Base-by-base conservation (phyloP, 2,113 vertebrate species). In the Uria aalge region DNA sequence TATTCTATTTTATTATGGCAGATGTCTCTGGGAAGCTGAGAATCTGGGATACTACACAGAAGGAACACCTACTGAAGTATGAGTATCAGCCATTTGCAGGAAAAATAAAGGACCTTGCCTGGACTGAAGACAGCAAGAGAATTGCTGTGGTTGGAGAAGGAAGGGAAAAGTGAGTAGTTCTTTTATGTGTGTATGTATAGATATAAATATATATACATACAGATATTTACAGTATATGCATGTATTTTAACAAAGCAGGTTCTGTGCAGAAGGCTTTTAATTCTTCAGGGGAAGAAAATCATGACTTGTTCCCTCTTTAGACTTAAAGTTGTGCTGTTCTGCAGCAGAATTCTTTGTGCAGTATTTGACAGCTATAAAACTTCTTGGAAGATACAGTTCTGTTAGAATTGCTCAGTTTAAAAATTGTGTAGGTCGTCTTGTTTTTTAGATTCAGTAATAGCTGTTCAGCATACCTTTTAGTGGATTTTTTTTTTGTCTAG, bases 31-130 rank as follows among this genome's bases (percentile, higher is more conserved):
- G 99, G 92, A 99, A 99, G 96, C 96, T 99, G 67, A 98, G 99
- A 73, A 99, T 99, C 98, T 99, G 99, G 99, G 99, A 99, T 97
- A 99, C 99, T 30, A 99, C 99, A 9, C 99, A 99, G 98, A 99
- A 99, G 94, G 99, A 99, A 82, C 99, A 99, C 92, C 71, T 99
- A 63, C 96, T 99, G 62, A 99, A 99, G 98, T 99, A 99, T 26
- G 99, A 99, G 94, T 99, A 99, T 95, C 99, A 99, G 97, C 99
- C 99, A 0, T 98, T 99, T 75, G 98, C 98, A 20, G 99, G 99
- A 76, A 99, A 97, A 96, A 97, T 99, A 94, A 99, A 99, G 97
- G 99, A 99, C 96, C 99, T 99, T 48, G 98, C 99, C 15, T 99
- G 99, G 99, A 99, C 99, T 0, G 99, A 99, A 96, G 99, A 99